phyloP scores from a whole-genome alignment of 2,888 invertebrate genomes.

The Erynnis tages region DNA sequence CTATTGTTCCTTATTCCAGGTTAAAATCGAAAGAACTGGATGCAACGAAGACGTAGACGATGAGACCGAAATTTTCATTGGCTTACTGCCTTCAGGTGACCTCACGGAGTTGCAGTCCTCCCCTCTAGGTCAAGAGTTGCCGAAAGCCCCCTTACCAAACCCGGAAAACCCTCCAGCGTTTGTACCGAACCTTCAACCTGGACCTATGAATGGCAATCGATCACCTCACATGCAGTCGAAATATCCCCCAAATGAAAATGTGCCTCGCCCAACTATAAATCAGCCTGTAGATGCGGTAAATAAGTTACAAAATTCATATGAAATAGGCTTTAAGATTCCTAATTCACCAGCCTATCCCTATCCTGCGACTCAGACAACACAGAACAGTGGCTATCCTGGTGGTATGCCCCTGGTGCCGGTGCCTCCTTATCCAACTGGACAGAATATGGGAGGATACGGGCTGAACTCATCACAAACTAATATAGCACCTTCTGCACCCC shows the following conservation, averaged over 20 bases:
- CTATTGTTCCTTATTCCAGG: slow-evolving; percentile 47
- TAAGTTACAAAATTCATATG: background rate
- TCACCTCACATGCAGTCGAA: slow-evolving; percentile 2
- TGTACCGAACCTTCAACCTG: slow-evolving; percentile 8
- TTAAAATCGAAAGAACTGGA: slow-evolving; percentile 54
- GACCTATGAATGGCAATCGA: slow-evolving; percentile 6
- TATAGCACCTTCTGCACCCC: slow-evolving; percentile 19
- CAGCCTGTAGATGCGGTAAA: background rate
- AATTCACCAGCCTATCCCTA: slow-evolving; percentile 18
- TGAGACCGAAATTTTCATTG: slow-evolving; percentile 55
- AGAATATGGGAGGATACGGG: background rate
- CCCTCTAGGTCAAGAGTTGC: slow-evolving; percentile 50
- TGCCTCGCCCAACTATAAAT: slow-evolving; percentile 4
- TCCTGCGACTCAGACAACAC: background rate
- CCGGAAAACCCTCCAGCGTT: slow-evolving; percentile 15
- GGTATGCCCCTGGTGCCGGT: background rate
- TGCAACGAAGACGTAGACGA: slow-evolving; percentile 56
- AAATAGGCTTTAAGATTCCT: slow-evolving; percentile 30
- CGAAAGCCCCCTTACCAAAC: slow-evolving; percentile 46
- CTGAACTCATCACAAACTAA: background rate
- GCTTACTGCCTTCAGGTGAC: slow-evolving; percentile 47
- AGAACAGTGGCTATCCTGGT: background rate
- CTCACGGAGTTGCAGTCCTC: slow-evolving; percentile 36
- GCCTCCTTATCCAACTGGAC: background rate
- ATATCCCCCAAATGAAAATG: slow-evolving; percentile 14